A percentile compares a stretch with the other conserved stretches of the same genome.
phyloP scores from a whole-genome alignment of 2,888 invertebrate genomes.

The Thecophora atra region DNA sequence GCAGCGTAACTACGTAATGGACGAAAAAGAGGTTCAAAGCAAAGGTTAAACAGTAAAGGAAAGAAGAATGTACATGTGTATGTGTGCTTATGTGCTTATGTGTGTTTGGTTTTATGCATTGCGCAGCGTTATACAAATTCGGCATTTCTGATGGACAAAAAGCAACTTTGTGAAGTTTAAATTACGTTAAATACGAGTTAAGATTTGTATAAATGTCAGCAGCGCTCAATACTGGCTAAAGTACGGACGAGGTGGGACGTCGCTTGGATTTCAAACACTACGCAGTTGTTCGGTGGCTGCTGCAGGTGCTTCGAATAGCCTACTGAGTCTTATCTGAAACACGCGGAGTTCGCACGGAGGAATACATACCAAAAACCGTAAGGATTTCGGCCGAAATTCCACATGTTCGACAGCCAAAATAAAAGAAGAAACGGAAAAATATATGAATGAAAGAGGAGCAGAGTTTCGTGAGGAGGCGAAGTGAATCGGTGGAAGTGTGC shows the following conservation, averaged over 20 bases:
- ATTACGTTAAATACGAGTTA: too few relatives aligned
- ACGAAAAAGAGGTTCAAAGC: background rate
- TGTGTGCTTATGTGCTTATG: background rate
- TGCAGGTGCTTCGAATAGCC: background rate
- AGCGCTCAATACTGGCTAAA: too few relatives aligned
- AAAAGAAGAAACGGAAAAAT: constrained; percentile 23
- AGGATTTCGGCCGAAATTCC: constrained; percentile 20
- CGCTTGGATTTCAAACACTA: background rate
- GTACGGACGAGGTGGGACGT: background rate
- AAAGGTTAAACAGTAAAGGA: background rate
- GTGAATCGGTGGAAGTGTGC: constrained; percentile 1
- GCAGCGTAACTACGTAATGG: background rate
- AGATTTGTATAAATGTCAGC: too few relatives aligned
- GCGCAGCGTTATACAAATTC: background rate
- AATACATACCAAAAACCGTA: constrained; percentile 56
- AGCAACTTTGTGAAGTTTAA: too few relatives aligned
- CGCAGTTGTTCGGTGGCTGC: background rate
- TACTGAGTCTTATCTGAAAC: constrained; percentile 34
- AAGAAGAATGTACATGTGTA: background rate
- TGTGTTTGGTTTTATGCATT: background rate
- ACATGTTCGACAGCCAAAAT: constrained; percentile 27
- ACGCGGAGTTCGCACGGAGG: background rate
- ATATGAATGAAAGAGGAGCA: constrained; percentile 12
- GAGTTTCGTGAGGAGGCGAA: constrained; percentile 2
- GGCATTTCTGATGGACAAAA: background rate